phyloP scores from a whole-genome alignment of 2,113 vertebrate species.

The Mohoua ochrocephala region DNA sequence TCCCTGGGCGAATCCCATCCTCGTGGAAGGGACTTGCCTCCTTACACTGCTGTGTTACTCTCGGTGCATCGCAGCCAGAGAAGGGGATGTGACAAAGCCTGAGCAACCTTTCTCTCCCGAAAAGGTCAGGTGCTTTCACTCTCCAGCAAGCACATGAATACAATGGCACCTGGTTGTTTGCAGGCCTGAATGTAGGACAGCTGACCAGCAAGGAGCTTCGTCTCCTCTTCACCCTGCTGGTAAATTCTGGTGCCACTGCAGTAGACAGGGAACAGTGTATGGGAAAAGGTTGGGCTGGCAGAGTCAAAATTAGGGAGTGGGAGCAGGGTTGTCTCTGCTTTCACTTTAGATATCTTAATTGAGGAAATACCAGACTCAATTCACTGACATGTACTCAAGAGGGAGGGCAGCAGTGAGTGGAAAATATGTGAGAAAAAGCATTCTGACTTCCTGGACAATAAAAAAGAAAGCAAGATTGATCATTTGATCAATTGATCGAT shows the following conservation, averaged over 20 bases:
- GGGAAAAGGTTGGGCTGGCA: not conserved
- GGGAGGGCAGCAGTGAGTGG: not conserved
- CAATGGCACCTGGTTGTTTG: not conserved
- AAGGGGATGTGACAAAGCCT: not conserved
- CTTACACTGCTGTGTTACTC: not conserved
- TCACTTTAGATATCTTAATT: slow-evolving; percentile 37
- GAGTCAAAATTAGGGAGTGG: not conserved
- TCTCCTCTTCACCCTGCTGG: not conserved
- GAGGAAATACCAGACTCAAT: slow-evolving; percentile 40
- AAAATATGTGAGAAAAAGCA: not conserved
- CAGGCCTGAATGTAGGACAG: not conserved
- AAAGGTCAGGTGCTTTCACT: not conserved
- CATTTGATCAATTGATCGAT: rapidly evolving
- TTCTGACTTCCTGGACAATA: not conserved
- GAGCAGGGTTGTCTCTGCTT: slow-evolving; percentile 32
- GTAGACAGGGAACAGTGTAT: not conserved
- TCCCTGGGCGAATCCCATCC: not conserved
- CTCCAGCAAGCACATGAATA: not conserved
- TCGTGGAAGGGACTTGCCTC: not conserved
- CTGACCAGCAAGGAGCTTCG: not conserved
- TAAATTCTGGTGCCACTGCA: not conserved
- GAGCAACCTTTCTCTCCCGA: not conserved
- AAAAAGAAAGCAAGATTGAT: not conserved
- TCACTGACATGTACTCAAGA: slow-evolving; percentile 13
- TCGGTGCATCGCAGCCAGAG: rapidly evolving